These are phyloP conservation scores for Melinaea menophilus DNA, from an alignment of 2,888 invertebrate genomes.

Conservation along the genomic window DNA sequence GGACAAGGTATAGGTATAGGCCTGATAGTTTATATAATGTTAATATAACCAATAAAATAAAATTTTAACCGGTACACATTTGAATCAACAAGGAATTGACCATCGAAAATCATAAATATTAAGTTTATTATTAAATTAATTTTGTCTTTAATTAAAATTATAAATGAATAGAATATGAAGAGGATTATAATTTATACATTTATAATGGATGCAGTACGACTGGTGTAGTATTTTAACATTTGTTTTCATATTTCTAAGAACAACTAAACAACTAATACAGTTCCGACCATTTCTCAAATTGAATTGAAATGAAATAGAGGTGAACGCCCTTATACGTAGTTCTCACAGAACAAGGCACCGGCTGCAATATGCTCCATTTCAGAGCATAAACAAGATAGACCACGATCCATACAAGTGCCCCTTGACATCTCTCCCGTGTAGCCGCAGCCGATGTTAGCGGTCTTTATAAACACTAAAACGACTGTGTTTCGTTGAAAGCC, in stretches of 20 bases:
- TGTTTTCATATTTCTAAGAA: not conserved
- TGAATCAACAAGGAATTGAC: no score
- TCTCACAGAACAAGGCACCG: constrained; percentile 34
- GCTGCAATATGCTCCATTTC: constrained; percentile 45
- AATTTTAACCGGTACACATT: no score
- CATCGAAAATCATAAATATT: no score
- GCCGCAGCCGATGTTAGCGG: constrained; percentile 46
- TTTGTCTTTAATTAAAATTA: no score
- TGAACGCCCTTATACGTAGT: constrained; percentile 28
- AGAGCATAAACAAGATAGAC: constrained; percentile 61
- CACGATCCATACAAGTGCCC: constrained; percentile 57
- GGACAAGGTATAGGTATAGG: no score
- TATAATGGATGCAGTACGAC: no score
- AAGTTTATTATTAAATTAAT: no score
- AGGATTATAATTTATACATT: no score
- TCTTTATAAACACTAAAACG: constrained; percentile 17
- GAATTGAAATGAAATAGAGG: constrained; percentile 19
- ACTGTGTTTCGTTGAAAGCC: constrained; percentile 13
- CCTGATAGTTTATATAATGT: no score
- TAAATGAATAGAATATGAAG: no score
- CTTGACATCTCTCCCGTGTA: constrained; percentile 55
- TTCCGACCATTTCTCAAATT: constrained; percentile 9
- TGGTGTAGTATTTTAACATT: not conserved
- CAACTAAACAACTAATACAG: not conserved
- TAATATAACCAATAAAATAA: no score